Percentiles rank a stretch among this genome's conserved stretches.
Evolutionary conservation across 2,888 invertebrate genomes (phyloP).

Genomic region (Agriotes lineatus): DNA sequence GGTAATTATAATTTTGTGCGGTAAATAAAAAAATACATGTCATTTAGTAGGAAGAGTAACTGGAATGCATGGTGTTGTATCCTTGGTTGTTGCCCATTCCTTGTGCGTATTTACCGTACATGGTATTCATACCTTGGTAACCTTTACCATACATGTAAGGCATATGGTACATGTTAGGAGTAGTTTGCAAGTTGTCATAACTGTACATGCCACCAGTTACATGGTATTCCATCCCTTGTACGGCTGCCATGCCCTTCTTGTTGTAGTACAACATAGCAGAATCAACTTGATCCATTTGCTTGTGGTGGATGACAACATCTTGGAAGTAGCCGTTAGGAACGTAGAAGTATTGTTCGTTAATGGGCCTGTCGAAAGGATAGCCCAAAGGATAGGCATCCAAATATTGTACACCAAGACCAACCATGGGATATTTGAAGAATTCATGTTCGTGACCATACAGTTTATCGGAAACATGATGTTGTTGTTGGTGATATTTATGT

Average conservation of each 20-base stretch:
- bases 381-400: conserved; percentile 75
- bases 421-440: conserved; percentile 47
- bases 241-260: neutral
- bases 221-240: neutral
- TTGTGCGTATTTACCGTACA: neutral
- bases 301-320: conserved; percentile 75
- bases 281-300: no score
- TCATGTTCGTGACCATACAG: conserved; percentile 13
- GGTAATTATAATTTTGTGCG: no score
- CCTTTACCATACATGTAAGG: no score
- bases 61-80: no score
- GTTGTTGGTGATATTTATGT: neutral
- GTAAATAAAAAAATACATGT: no score
- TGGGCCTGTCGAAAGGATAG: conserved; percentile 80
- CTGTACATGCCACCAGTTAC: no score
- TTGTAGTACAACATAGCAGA: no score
- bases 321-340: conserved; percentile 78
- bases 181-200: no score
- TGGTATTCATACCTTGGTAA: no score
- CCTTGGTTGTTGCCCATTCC: neutral
- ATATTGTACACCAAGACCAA: conserved; percentile 49
- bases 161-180: no score
- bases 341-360: conserved; percentile 72
- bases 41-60: no score
- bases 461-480: conserved; percentile 42